A percentile compares a stretch with the other conserved stretches of the same genome.
Conservation (phyloP, 2,888 invertebrate species). For the Tridacna gigas region DNA sequence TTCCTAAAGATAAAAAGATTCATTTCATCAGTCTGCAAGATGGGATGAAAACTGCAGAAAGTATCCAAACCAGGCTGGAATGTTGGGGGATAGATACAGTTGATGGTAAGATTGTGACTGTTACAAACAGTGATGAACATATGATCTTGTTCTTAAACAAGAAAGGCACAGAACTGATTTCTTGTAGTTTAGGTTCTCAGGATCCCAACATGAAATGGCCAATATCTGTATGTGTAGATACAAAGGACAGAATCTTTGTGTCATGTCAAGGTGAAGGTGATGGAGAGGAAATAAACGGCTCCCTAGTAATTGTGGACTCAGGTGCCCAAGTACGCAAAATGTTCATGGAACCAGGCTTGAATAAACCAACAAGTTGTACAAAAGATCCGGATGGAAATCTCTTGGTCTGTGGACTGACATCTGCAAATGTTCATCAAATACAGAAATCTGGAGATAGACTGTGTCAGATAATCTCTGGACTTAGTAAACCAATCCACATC, state of each 20-base stretch:
- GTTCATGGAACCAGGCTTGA: conserved; percentile 61
- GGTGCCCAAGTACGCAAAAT: conserved; percentile 59
- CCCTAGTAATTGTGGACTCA: conserved; percentile 55
- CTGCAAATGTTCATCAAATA: conserved; percentile 60
- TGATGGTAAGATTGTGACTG: conserved; percentile 60
- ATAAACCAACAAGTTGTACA: conserved; percentile 61
- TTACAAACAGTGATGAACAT: conserved; percentile 64
- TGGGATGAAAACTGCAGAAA: conserved; percentile 57
- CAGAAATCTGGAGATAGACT: conserved; percentile 47
- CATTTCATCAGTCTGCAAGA: conserved; percentile 62
- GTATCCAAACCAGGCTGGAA: conserved; percentile 58
- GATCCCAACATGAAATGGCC: conserved; percentile 67
- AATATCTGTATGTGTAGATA: conserved; percentile 62
- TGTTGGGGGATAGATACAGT: conserved; percentile 61
- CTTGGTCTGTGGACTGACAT: conserved; percentile 59
- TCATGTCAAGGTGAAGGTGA: conserved; percentile 64
- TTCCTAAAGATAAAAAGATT: conserved; percentile 63
- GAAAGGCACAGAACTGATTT: conserved; percentile 59
- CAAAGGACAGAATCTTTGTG: conserved; percentile 58
- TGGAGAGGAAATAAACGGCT: conserved; percentile 54
- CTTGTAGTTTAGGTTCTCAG: conserved; percentile 60
- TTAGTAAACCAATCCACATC: conserved; percentile 63
- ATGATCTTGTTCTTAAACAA: conserved; percentile 61
- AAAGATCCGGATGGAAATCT: conserved; percentile 59
- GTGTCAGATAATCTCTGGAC: conserved; percentile 55